Base-by-base conservation (phyloP, 2,888 invertebrate genomes). In the Nebria salina region DNA sequence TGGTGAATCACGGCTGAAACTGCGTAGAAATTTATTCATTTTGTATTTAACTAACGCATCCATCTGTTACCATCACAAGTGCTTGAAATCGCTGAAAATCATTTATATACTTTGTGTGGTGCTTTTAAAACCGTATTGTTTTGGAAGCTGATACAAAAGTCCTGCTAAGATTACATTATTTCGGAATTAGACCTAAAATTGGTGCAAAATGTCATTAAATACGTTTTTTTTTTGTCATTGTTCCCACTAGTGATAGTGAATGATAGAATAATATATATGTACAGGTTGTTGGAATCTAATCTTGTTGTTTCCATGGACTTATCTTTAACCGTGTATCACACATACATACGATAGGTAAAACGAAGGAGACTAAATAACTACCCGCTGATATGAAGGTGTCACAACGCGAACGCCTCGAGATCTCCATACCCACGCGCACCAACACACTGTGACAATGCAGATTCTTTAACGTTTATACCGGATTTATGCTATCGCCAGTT, bases 221-320 rank as follows among this genome's bases (percentile, higher is more conserved):
- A 34, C 2, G 5, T 34, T 4, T 34, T 34, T 54, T 8, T 54
- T 54, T 54, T 54, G 54, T 54, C 13, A 54, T 54, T 54, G 54
- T 54, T 6, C 54, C 11, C 54, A 54, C 8, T 8, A 54, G 54
- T 13, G 54, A 54, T 3, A 54, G 11, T 3, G 54, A 54, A 54
- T 54, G 54, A 54, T 54, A 54, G 1, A 54, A 43, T 43, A 20
- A 8, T 9, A 43, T 8, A 9, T 43, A 43, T 9, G 9, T 54
- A 54, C 54, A 54, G 54, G 54, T 54, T 54, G 54, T 54, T 54
- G 54, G 54, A 54, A 54, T 54, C 54, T 54, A 54, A 54, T 54
- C 2, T 54, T 54, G 54, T 54, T 54, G 54, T 54, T 54, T 54
- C 54, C 13, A 54, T 13, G 7, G 54, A 54, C 8, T 54, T 54